Percentiles rank a stretch among this genome's conserved stretches.
phyloP scores from a whole-genome alignment of 2,113 vertebrate genomes.

The Drymodes brunneopygia region DNA sequence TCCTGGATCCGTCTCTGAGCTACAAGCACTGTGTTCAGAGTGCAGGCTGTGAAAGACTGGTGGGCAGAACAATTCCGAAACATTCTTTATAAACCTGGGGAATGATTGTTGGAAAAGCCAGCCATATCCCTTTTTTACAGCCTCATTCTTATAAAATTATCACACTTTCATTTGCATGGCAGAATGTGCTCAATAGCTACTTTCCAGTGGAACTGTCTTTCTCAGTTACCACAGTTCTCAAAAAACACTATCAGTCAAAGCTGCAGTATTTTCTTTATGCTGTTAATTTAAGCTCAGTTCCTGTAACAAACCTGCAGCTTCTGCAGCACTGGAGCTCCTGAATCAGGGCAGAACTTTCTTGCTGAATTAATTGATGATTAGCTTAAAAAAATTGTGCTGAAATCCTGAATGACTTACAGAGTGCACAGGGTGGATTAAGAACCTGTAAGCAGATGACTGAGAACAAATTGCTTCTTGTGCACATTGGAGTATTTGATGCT shows the following conservation, averaged over 20 bases:
- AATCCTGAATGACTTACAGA: not conserved
- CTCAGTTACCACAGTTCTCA: not conserved
- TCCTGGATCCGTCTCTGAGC: not conserved
- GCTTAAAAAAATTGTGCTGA: not conserved
- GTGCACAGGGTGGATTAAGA: not conserved
- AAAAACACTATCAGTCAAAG: not conserved
- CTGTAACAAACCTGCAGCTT: not conserved
- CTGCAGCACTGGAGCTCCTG: not conserved
- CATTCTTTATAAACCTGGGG: not conserved
- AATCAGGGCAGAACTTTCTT: not conserved
- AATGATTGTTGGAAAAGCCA: not conserved
- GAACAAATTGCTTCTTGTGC: not conserved
- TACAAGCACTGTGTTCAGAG: not conserved
- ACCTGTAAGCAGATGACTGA: not conserved
- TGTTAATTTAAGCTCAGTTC: not conserved
- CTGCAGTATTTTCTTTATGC: not conserved
- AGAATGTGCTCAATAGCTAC: not conserved
- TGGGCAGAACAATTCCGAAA: not conserved
- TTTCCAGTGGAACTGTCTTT: not conserved
- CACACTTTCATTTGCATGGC: not conserved
- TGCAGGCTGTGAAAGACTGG: not conserved
- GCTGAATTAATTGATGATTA: not conserved
- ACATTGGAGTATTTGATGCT: not conserved
- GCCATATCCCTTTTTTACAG: not conserved
- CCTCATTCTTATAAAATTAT: not conserved